These are phyloP conservation scores for Panurus biarmicus DNA, from an alignment of 2,113 vertebrate genomes.

Conservation along the genomic window DNA sequence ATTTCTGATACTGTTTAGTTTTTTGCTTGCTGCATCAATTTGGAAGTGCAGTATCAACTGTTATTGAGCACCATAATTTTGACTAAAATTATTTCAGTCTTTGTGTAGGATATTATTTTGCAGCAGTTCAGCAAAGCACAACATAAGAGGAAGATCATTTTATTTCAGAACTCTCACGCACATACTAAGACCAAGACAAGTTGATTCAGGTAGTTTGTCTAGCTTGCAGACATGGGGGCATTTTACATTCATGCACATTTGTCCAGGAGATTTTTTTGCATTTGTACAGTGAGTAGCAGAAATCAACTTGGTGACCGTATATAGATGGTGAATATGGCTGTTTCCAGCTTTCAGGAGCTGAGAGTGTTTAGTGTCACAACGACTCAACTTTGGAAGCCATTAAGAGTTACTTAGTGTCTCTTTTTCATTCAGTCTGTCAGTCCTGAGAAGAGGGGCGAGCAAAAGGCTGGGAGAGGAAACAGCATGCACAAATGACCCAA, in stretches of 20 bases:
- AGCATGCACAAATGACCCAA: background rate
- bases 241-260: background rate
- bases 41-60: accelerated
- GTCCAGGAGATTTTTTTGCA: background rate
- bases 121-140: background rate
- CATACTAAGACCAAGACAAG: background rate
- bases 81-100: background rate
- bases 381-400: background rate
- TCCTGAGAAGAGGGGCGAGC: background rate
- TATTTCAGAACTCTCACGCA: background rate
- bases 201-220: background rate
- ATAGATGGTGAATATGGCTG: background rate
- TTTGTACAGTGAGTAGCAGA: background rate
- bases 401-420: background rate
- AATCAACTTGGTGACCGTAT: background rate
- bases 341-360: background rate
- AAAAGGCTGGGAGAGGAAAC: background rate
- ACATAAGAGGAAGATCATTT: background rate
- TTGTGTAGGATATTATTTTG: background rate
- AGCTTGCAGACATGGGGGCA: background rate
- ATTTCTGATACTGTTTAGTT: background rate
- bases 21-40: background rate
- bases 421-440: background rate
- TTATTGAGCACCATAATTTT: background rate
- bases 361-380: background rate